Conservation (phyloP, 2,113 vertebrate genomes). For the Scatophagus argus region DNA sequence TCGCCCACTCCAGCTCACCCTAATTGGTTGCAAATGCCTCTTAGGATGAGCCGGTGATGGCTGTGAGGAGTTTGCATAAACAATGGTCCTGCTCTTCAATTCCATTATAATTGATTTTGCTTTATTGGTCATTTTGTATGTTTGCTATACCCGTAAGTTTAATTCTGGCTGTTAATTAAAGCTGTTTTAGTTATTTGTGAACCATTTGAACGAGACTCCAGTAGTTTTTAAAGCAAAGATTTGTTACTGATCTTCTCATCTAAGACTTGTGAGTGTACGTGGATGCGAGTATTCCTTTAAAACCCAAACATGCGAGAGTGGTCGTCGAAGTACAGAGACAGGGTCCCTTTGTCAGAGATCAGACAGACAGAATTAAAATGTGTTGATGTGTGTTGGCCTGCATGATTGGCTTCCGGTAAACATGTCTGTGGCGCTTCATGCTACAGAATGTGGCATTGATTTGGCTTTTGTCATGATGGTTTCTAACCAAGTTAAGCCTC, state of each 20-base stretch:
- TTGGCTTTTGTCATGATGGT: constrained; percentile 36
- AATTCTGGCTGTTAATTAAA: constrained; percentile 13
- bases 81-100: constrained; percentile 21
- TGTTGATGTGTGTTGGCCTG: constrained; percentile 35
- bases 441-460: constrained; percentile 51
- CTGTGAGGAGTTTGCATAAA: constrained; percentile 52
- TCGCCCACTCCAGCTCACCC: constrained; percentile 20
- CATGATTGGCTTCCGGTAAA: constrained; percentile 62
- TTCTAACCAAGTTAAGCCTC: constrained; percentile 42
- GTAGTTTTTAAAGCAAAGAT: background rate
- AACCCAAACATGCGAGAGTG: constrained; percentile 4
- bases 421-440: constrained; percentile 34
- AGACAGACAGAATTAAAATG: constrained; percentile 42
- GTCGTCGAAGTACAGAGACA: constrained; percentile 13
- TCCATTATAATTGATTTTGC: background rate
- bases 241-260: constrained; percentile 29
- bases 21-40: constrained; percentile 75
- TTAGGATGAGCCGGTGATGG: constrained; percentile 62
- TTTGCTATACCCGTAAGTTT: constrained; percentile 19
- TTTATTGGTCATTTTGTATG: constrained; percentile 7
- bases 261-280: background rate
- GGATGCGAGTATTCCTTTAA: background rate
- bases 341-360: constrained; percentile 40
- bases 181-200: background rate
- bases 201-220: constrained; percentile 9